A percentile compares a stretch with the other conserved stretches of the same genome.
These are phyloP conservation scores for Rambutsinella grinnellia DNA, from an alignment of 2,888 invertebrate species.

Conservation along the genomic window DNA sequence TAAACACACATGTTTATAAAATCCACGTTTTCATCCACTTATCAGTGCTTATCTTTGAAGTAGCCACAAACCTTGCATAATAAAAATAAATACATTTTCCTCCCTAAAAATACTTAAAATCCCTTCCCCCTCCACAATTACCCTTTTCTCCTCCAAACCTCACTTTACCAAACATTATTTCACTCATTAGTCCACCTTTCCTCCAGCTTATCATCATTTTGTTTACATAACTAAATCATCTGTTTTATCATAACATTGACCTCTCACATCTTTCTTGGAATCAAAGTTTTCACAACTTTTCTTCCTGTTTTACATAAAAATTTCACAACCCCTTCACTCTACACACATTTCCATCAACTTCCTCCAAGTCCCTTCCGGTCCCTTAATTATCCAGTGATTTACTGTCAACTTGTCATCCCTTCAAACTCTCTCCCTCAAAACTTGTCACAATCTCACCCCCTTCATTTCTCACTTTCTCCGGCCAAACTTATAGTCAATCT, in stretches of 20 bases:
- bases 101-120: not conserved
- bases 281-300: constrained; percentile 11
- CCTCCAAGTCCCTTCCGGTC: no score
- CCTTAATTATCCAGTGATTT: no score
- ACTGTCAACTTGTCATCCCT: no score
- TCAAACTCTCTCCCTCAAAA: no score
- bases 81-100: not conserved
- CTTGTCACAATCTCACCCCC: constrained; percentile 31
- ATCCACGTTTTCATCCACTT: no score
- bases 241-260: not conserved
- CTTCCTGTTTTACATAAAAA: not conserved
- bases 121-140: not conserved
- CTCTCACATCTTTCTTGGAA: not conserved
- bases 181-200: no score
- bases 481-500: not conserved
- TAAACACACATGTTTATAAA: not conserved
- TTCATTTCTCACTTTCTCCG: not conserved
- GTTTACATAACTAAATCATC: constrained; percentile 16
- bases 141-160: not conserved
- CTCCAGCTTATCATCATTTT: no score
- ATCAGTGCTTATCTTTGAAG: no score
- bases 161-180: no score
- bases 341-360: not conserved
- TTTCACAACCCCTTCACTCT: not conserved
- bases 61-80: not conserved